Conservation (phyloP, 2,888 invertebrate genomes). For the Drosophila limbata region DNA sequence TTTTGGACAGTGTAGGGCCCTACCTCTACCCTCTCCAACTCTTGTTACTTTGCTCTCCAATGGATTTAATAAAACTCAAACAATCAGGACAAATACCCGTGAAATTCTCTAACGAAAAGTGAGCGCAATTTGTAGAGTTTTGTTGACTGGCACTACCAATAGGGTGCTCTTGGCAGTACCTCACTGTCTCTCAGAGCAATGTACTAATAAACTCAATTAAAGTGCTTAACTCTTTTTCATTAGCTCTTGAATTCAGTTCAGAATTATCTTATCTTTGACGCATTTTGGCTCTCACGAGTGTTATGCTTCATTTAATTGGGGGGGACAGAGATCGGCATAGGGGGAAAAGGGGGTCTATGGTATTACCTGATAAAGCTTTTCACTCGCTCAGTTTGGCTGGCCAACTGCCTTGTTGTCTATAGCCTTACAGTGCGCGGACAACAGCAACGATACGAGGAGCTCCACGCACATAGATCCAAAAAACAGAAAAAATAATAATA, state of each 20-base stretch:
- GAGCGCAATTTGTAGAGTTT: neutral
- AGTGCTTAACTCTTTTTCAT: slow-evolving; percentile 39
- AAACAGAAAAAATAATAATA: neutral
- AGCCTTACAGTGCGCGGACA: slow-evolving; percentile 60
- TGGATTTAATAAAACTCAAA: neutral
- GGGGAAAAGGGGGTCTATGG: neutral
- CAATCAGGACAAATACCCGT: slow-evolving; percentile 1
- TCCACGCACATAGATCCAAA: slow-evolving; percentile 26
- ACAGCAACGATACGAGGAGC: slow-evolving; percentile 65
- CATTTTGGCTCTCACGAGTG: slow-evolving; percentile 16
- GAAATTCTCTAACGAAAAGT: neutral
- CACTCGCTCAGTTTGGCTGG: slow-evolving; percentile 14
- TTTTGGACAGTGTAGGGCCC: neutral
- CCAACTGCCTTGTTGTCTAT: neutral
- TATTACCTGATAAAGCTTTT: slow-evolving; percentile 27
- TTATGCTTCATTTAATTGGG: neutral
- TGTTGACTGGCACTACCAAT: neutral
- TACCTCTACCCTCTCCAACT: neutral
- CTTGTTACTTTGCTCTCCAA: neutral
- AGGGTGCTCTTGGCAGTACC: neutral
- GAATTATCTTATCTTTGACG: slow-evolving; percentile 58
- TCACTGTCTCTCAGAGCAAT: neutral
- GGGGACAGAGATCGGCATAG: neutral
- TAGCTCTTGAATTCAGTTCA: slow-evolving; percentile 10
- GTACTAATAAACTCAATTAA: slow-evolving; percentile 43